phyloP scores from a whole-genome alignment of 2,113 vertebrate species.

The Spilogale gracilis region DNA sequence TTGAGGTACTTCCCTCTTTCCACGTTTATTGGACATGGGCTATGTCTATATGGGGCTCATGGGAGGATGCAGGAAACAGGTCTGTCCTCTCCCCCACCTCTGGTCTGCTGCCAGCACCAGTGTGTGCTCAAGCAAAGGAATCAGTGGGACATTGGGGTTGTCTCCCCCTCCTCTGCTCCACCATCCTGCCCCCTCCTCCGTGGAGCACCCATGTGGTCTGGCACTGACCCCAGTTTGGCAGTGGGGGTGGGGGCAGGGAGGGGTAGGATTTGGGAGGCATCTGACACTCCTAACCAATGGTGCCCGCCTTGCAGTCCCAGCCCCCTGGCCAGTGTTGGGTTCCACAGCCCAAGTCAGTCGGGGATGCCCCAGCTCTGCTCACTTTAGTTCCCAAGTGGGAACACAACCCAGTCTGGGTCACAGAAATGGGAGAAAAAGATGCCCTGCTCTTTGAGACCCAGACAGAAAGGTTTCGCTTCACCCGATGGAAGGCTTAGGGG shows the following conservation, averaged over 20 bases:
- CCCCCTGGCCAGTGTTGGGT: not conserved
- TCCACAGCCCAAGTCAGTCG: not conserved
- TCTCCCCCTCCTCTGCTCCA: not conserved
- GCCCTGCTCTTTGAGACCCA: not conserved
- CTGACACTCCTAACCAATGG: not conserved
- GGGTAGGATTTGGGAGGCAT: not conserved
- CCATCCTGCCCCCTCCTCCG: not conserved
- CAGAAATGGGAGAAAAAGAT: not conserved
- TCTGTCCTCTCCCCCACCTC: no score
- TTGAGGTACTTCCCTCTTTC: not conserved
- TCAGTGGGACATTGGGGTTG: not conserved
- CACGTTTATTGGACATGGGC: fast-evolving
- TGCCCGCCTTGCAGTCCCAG: not conserved
- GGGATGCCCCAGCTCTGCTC: not conserved
- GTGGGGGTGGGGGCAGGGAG: not conserved
- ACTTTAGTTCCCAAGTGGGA: not conserved
- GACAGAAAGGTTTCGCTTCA: not conserved
- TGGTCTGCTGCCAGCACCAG: not conserved
- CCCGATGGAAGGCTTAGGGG: not conserved
- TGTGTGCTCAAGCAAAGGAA: not conserved
- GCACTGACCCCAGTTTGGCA: not conserved
- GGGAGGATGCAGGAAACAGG: not conserved
- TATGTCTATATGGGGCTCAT: not conserved
- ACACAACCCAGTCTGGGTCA: not conserved
- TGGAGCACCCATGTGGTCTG: not conserved